A percentile compares a stretch with the other conserved stretches of the same genome.
phyloP scores from a whole-genome alignment of 2,797 vertebrate genomes.

The Hyperoplus immaculatus region DNA sequence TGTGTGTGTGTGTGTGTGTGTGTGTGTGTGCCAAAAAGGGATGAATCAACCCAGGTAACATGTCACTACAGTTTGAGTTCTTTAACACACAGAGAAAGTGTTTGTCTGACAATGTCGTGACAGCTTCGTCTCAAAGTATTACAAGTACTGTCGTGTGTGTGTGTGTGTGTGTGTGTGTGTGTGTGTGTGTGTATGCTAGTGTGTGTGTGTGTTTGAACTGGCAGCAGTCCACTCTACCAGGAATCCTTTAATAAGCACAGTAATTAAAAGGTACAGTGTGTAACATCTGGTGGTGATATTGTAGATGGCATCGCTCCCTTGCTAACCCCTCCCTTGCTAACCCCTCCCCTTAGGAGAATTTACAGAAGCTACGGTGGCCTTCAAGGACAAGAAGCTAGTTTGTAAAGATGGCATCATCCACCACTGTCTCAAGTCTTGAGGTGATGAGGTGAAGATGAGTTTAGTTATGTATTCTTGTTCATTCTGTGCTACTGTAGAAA shows the following conservation, averaged over 20 bases:
- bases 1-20: conserved; percentile 9
- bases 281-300: too few species aligned
- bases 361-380: too few species aligned
- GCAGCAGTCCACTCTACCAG: background rate
- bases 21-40: background rate
- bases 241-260: background rate
- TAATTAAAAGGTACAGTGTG: background rate
- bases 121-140: conserved; percentile 35
- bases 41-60: background rate
- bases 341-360: too few species aligned
- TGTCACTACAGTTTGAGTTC: background rate
- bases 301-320: too few species aligned
- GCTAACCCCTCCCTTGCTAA: too few species aligned
- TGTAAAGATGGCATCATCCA: too few species aligned
- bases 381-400: too few species aligned
- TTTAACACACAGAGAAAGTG: background rate
- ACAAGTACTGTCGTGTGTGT: background rate
- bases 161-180: conserved; percentile 3
- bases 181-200: background rate
- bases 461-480: too few species aligned
- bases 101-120: conserved; percentile 23
- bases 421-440: too few species aligned
- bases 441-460: too few species aligned
- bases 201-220: conserved; percentile 33
- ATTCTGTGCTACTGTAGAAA: too few species aligned